These are phyloP conservation scores for Drosophila kanapiae DNA, from an alignment of 1,140 invertebrate species.

Conservation along the genomic window DNA sequence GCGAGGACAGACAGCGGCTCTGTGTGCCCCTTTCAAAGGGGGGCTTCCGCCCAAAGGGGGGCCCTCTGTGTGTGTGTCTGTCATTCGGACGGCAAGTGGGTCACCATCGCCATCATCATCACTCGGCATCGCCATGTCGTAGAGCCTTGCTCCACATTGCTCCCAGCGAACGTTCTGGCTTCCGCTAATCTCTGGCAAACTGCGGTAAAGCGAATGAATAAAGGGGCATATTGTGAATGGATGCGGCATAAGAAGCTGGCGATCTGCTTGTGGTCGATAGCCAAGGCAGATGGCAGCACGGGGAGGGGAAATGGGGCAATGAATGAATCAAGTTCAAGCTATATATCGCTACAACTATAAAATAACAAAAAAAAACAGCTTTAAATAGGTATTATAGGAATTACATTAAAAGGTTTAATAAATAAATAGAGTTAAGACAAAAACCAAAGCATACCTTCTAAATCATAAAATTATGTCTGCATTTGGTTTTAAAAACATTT, in stretches of 20 bases:
- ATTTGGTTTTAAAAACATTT: background rate
- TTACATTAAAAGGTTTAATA: no score
- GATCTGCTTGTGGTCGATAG: slow-evolving; percentile 3
- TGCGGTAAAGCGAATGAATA: slow-evolving; percentile 10
- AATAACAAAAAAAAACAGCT: no score
- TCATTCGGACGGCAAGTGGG: slow-evolving; percentile 30
- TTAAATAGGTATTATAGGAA: no score
- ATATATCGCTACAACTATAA: background rate
- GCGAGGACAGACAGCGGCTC: slow-evolving; percentile 14
- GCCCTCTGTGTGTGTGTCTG: slow-evolving; percentile 8
- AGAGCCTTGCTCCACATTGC: slow-evolving; percentile 38
- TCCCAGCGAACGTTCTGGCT: slow-evolving; percentile 26
- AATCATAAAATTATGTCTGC: background rate
- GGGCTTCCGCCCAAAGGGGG: background rate
- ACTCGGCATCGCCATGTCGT: background rate
- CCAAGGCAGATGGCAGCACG: slow-evolving; percentile 3
- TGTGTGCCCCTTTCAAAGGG: background rate
- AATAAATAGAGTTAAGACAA: no score
- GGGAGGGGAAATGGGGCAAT: background rate
- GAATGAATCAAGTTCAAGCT: background rate
- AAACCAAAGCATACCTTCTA: background rate
- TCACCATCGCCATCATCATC: slow-evolving; percentile 15
- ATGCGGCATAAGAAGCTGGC: slow-evolving; percentile 4
- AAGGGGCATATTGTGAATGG: slow-evolving; percentile 7
- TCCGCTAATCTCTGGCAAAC: slow-evolving; percentile 41